Evolutionary conservation across 2,113 vertebrate species (phyloP).

Genomic region (Zosterops borbonicus): DNA sequence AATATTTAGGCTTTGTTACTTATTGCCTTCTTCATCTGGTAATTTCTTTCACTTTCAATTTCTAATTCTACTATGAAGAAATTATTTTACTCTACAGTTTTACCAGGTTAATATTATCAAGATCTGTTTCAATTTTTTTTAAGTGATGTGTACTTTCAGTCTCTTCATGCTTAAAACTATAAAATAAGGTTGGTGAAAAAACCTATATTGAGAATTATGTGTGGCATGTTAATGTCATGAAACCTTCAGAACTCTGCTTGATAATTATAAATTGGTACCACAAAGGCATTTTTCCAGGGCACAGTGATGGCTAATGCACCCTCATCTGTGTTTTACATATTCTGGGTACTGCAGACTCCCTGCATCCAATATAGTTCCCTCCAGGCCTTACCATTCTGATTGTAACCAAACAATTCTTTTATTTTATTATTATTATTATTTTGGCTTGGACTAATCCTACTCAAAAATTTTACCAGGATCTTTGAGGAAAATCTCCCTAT

Average conservation of each 20-base stretch:
- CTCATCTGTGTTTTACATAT: not conserved
- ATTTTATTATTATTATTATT: not conserved
- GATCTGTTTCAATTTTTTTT: not conserved
- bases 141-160: not conserved
- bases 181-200: not conserved
- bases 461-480: not conserved
- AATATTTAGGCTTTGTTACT: not conserved
- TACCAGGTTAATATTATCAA: not conserved
- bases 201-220: not conserved
- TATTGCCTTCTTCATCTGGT: not conserved
- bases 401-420: not conserved
- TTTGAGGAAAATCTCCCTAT: not conserved
- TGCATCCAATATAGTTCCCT: not conserved
- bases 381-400: not conserved
- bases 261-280: not conserved
- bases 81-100: not conserved
- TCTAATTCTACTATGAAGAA: not conserved
- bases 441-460: not conserved
- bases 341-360: not conserved
- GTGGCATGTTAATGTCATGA: not conserved
- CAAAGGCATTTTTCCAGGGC: not conserved
- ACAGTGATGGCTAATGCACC: accelerated
- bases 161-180: not conserved
- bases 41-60: not conserved
- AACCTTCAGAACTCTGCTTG: not conserved